These are phyloP conservation scores for Biston stratarius DNA, from an alignment of 2,888 invertebrate genomes.

Conservation along the genomic window DNA sequence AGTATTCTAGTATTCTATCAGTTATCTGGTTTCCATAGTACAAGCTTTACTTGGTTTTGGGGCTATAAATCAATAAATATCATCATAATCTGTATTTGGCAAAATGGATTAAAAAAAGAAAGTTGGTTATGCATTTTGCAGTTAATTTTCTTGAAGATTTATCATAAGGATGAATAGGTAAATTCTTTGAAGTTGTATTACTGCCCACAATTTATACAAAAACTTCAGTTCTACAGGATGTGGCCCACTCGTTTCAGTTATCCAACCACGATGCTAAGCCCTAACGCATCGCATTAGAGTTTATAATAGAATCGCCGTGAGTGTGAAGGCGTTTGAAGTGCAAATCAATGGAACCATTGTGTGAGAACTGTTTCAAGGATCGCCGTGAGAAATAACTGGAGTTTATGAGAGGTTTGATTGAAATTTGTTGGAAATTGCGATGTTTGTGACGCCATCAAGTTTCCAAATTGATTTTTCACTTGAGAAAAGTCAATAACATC, in stretches of 20 bases:
- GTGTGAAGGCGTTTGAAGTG: slow-evolving; percentile 15
- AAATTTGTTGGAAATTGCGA: slow-evolving; percentile 21
- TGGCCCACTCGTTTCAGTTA: slow-evolving; percentile 33
- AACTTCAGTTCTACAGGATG: slow-evolving; percentile 42
- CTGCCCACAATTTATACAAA: slow-evolving; percentile 7
- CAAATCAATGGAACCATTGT: slow-evolving; percentile 43
- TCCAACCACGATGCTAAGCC: slow-evolving; percentile 7
- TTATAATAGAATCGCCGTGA: slow-evolving; percentile 10
- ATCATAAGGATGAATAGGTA: no score
- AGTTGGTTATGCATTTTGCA: no score
- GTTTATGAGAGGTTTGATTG: slow-evolving; percentile 25
- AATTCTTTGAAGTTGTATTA: slow-evolving; percentile 15
- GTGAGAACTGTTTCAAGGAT: slow-evolving; percentile 43
- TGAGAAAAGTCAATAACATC: not conserved
- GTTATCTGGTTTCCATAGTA: no score
- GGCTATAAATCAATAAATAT: no score
- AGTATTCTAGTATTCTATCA: no score
- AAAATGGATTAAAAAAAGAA: no score
- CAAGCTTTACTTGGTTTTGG: no score
- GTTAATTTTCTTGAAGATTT: no score
- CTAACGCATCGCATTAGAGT: slow-evolving; percentile 5
- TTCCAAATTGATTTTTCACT: not conserved
- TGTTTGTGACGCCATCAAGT: slow-evolving; percentile 17
- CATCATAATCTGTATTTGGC: no score
- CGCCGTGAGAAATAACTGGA: slow-evolving; percentile 40